Conservation (phyloP, 2,113 vertebrate genomes). For the Pedionomus torquatus region DNA sequence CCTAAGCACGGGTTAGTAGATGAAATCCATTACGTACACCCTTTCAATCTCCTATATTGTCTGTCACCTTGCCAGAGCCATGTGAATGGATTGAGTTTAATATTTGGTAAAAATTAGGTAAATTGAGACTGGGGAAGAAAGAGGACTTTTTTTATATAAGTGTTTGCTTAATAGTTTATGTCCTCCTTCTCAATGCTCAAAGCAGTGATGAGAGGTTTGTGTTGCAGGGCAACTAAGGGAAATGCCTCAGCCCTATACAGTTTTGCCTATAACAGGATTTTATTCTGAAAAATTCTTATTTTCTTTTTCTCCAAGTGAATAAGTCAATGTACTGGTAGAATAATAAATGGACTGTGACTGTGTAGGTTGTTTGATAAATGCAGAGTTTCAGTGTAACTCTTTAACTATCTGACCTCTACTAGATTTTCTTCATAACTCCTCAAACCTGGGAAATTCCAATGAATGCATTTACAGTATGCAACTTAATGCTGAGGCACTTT, state of each 20-base stretch:
- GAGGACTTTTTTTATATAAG: neutral
- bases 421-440: neutral
- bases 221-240: neutral
- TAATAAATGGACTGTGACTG: neutral
- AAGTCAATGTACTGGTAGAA: neutral
- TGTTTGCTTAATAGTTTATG: neutral
- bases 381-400: neutral
- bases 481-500: neutral
- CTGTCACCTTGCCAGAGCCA: neutral
- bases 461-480: neutral
- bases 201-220: neutral
- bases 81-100: neutral
- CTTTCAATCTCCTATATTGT: neutral
- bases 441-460: neutral
- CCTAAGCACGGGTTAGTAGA: neutral
- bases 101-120: neutral
- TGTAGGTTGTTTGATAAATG: neutral
- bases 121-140: neutral
- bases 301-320: neutral
- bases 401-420: neutral
- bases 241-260: neutral
- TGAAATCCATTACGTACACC: rapidly evolving
- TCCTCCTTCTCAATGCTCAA: neutral
- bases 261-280: neutral
- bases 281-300: neutral